phyloP scores from a whole-genome alignment of 2,797 vertebrate species.

The Tadarida brasiliensis region DNA sequence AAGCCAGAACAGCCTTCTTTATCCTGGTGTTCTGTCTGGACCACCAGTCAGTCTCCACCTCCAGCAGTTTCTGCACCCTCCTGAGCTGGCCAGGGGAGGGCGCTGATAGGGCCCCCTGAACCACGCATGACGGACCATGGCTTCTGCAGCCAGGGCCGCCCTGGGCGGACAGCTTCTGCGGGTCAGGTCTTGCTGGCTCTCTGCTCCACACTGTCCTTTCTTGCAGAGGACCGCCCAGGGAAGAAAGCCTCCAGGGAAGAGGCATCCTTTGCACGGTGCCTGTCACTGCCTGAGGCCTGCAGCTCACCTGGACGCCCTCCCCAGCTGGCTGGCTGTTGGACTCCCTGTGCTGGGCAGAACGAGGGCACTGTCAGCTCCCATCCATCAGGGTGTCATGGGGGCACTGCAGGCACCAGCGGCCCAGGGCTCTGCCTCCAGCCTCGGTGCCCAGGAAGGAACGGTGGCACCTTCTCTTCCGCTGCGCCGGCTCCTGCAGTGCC shows the following conservation, averaged over 20 bases:
- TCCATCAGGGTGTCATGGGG: conserved; percentile 24
- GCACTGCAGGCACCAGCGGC: neutral
- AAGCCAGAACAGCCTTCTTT: neutral
- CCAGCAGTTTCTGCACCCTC: neutral
- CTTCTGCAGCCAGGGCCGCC: neutral
- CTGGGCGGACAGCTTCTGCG: neutral
- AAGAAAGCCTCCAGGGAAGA: conserved; percentile 36
- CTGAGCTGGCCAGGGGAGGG: neutral
- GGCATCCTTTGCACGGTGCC: conserved; percentile 48
- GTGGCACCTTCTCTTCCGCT: neutral
- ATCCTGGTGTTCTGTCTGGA: neutral
- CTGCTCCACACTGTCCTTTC: neutral
- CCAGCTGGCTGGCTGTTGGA: neutral
- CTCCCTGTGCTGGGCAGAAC: neutral
- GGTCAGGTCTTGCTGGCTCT: neutral
- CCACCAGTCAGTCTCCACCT: neutral
- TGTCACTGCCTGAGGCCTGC: conserved; percentile 62
- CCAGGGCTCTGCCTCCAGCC: conserved; percentile 64
- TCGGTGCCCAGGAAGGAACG: neutral
- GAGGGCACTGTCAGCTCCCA: conserved; percentile 59
- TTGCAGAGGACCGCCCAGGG: conserved; percentile 37
- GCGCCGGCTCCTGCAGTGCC: neutral
- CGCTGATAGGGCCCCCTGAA: too few relatives aligned
- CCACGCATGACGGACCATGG: neutral
- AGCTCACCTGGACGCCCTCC: conserved; percentile 20